Evolutionary conservation across 2,888 invertebrate species (phyloP).

Genomic region (Melanophora roralis): DNA sequence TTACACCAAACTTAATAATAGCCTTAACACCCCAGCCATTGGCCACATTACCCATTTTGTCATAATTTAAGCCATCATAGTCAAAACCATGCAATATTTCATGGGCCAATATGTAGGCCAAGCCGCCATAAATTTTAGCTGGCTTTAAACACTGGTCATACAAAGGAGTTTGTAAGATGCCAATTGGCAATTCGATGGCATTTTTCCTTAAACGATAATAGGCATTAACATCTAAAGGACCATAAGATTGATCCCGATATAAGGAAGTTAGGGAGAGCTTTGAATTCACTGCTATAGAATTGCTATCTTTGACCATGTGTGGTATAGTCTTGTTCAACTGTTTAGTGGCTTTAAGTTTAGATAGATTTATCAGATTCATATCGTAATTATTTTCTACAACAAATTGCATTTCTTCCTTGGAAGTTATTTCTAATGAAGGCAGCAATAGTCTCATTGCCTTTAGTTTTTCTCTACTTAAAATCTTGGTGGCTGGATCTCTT

Average conservation of each 20-base stretch:
- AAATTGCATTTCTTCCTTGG: neutral
- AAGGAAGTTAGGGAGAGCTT: slow-evolving; percentile 39
- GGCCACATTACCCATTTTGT: slow-evolving; percentile 68
- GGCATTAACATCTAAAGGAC: slow-evolving; percentile 72
- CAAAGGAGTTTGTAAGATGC: slow-evolving; percentile 68
- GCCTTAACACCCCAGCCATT: slow-evolving; percentile 69
- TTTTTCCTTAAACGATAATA: slow-evolving; percentile 72
- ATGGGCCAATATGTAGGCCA: slow-evolving; percentile 72
- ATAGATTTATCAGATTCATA: slow-evolving; percentile 65
- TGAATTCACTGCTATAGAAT: slow-evolving; percentile 5
- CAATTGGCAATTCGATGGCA: slow-evolving; percentile 71
- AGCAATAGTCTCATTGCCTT: slow-evolving; percentile 68
- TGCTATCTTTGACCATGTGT: slow-evolving; percentile 40
- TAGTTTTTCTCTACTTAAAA: slow-evolving; percentile 68
- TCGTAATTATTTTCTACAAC: slow-evolving; percentile 64
- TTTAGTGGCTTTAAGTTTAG: slow-evolving; percentile 27
- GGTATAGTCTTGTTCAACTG: slow-evolving; percentile 48
- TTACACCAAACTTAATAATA: slow-evolving; percentile 71
- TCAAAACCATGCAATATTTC: slow-evolving; percentile 74
- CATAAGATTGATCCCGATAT: slow-evolving; percentile 53
- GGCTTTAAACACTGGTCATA: slow-evolving; percentile 59
- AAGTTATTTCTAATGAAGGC: slow-evolving; percentile 54
- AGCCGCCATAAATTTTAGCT: slow-evolving; percentile 67
- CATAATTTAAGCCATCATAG: slow-evolving; percentile 74
- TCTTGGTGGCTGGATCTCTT: slow-evolving; percentile 63